phyloP scores from a whole-genome alignment of 1,140 invertebrate species.

The Pachyrhynchus sulphureomaculatus region DNA sequence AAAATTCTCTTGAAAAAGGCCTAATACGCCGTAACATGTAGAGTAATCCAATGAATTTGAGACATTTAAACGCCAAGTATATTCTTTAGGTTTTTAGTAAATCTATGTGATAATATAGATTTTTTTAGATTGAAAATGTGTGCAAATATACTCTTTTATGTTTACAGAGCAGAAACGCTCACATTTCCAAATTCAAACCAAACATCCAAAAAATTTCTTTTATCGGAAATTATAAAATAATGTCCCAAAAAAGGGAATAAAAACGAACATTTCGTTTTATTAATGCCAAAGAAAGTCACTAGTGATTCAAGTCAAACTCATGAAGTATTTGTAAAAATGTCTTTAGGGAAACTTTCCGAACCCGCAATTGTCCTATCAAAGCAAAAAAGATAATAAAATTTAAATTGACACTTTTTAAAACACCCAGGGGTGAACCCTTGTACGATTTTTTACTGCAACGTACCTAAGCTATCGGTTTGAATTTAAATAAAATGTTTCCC shows the following conservation, averaged over 20 bases:
- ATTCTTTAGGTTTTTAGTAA: too few species aligned
- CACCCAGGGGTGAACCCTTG: conserved; percentile 5
- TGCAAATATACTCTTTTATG: too few species aligned
- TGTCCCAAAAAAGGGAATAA: background rate
- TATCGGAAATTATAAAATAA: background rate
- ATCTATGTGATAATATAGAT: too few species aligned
- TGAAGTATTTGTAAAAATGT: conserved; percentile 8
- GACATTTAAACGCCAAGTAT: too few species aligned
- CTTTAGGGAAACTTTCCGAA: conserved; percentile 2
- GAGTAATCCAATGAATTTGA: too few species aligned
- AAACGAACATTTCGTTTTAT: background rate
- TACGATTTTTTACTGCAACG: conserved; percentile 1
- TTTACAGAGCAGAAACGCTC: too few species aligned
- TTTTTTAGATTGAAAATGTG: too few species aligned
- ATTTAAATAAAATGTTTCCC: conserved; percentile 7
- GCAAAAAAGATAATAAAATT: conserved; percentile 11
- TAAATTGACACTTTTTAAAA: conserved; percentile 12
- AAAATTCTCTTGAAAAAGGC: too few species aligned
- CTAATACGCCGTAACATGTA: too few species aligned
- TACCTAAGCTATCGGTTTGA: conserved; percentile 2
- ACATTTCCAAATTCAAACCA: too few species aligned
- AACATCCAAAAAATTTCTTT: too few species aligned
- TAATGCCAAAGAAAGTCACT: background rate
- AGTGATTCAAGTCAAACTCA: background rate
- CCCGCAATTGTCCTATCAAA: conserved; percentile 1